Conservation (phyloP, 1,140 invertebrate genomes). For the Drosophila lacertosa region DNA sequence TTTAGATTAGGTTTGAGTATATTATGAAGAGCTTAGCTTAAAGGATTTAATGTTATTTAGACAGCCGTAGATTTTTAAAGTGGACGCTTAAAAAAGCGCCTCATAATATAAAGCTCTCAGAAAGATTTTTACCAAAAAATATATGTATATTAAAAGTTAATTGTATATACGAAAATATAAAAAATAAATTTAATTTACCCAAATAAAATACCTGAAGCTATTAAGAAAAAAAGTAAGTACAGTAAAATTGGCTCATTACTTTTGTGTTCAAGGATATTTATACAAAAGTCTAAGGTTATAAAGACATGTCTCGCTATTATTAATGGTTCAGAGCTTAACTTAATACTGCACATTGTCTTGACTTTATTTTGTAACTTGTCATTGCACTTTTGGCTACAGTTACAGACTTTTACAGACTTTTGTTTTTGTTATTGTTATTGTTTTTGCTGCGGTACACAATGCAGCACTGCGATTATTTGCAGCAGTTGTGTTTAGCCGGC, state of each 20-base stretch:
- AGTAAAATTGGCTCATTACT: too few species aligned
- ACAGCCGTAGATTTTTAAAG: too few species aligned
- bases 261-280: too few species aligned
- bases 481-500: constrained; percentile 36
- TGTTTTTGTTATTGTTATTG: too few species aligned
- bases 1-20: neutral
- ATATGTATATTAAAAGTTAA: too few species aligned
- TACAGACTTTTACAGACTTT: constrained; percentile 46
- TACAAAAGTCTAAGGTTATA: too few species aligned
- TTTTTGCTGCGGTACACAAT: constrained; percentile 26
- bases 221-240: too few species aligned
- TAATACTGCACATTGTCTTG: neutral
- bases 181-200: too few species aligned
- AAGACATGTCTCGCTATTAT: too few species aligned
- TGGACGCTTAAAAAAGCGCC: too few species aligned
- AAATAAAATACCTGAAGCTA: too few species aligned
- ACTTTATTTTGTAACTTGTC: constrained; percentile 27
- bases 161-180: too few species aligned
- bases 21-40: neutral
- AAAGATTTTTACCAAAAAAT: neutral
- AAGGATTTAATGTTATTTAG: neutral
- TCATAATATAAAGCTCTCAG: neutral
- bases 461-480: constrained; percentile 37
- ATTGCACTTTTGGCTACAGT: constrained; percentile 52
- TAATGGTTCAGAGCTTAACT: neutral